Evolutionary conservation across 1,140 invertebrate species (phyloP).

Genomic region (Harpegnathos saltator): DNA sequence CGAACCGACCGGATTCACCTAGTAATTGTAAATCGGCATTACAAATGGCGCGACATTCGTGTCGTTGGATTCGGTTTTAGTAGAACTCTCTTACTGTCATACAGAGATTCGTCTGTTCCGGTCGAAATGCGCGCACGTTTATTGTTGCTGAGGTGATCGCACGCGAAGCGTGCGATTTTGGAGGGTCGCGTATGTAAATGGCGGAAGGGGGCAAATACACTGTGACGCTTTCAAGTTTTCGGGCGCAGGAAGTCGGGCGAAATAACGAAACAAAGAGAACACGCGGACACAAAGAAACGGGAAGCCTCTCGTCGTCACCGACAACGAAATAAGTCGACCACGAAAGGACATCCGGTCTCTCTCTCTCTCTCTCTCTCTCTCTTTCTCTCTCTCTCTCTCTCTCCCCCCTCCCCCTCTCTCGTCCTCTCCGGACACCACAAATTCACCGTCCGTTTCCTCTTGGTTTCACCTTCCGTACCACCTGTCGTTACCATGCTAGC

Average conservation of each 20-base stretch:
- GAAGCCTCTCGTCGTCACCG: slow-evolving; percentile 67
- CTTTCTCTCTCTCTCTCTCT: slow-evolving; percentile 44
- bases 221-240: slow-evolving; percentile 60
- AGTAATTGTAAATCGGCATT: too few species aligned
- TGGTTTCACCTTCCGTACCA: slow-evolving; percentile 69
- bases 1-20: too few species aligned
- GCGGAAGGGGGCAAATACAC: neutral
- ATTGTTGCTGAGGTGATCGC: neutral
- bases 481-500: slow-evolving; percentile 65
- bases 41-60: neutral
- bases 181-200: slow-evolving; percentile 20
- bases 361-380: slow-evolving; percentile 62
- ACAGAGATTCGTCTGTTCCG: neutral
- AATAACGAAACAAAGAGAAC: slow-evolving; percentile 77
- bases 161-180: neutral
- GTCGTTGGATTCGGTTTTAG: neutral
- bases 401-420: slow-evolving; percentile 56
- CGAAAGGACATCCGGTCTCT: slow-evolving; percentile 84
- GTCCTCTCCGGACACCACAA: slow-evolving; percentile 33
- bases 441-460: slow-evolving; percentile 64
- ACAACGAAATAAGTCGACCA: slow-evolving; percentile 83
- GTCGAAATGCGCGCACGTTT: neutral
- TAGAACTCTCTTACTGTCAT: neutral
- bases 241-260: slow-evolving; percentile 72
- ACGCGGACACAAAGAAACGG: slow-evolving; percentile 78